Evolutionary conservation across 1,140 invertebrate species (phyloP).

Genomic region (Drosophila baimaii): DNA sequence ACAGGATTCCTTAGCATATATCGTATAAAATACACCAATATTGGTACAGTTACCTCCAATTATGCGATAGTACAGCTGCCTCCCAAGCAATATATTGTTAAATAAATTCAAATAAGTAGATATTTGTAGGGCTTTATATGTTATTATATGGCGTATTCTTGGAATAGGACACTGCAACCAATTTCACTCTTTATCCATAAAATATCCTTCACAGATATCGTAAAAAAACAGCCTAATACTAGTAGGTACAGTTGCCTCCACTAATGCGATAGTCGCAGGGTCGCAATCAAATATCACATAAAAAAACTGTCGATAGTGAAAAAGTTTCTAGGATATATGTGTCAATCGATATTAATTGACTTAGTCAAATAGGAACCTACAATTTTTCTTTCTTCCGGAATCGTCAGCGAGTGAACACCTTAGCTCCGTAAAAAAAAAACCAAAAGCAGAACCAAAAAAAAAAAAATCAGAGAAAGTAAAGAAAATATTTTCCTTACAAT

Average conservation of each 20-base stretch:
- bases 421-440: not conserved
- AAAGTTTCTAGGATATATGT: not conserved
- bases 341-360: slow-evolving; percentile 4
- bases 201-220: not conserved
- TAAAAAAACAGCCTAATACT: not conserved
- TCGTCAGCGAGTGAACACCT: not conserved
- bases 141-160: too few relatives aligned
- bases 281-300: too few relatives aligned
- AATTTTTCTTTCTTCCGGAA: not conserved
- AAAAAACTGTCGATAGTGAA: not conserved
- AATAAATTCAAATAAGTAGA: not conserved
- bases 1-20: not conserved
- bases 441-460: too few relatives aligned
- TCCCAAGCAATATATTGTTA: too few relatives aligned
- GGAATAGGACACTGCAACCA: too few relatives aligned
- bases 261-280: not conserved
- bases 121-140: not conserved
- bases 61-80: not conserved
- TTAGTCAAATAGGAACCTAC: not conserved
- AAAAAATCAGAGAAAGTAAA: not conserved
- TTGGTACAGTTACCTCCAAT: not conserved
- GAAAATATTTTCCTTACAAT: not conserved
- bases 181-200: too few relatives aligned
- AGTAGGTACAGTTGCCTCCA: not conserved
- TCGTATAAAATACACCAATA: not conserved